Base-by-base conservation (phyloP, 2,888 invertebrate genomes). In the Agrotis clavis region DNA sequence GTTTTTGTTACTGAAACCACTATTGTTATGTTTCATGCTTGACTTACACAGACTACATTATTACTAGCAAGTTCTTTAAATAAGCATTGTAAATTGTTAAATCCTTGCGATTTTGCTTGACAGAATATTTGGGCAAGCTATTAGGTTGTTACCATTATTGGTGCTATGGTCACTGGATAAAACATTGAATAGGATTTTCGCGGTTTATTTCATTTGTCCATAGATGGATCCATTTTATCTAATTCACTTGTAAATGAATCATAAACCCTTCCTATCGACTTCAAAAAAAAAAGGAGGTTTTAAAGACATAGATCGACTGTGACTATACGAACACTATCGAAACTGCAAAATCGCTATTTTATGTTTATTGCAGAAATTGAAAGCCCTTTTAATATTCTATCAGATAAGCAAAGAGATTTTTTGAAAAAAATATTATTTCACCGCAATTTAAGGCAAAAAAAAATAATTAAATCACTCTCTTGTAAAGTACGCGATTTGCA, bases 1-100 rank as follows among this genome's bases (percentile, higher is more conserved):
- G 64, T 76, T 81, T 62, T 79, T 83, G 74, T 70, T 74, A 67
- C 45, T 63, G 35, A 66, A 79, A 65, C 50, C 30, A 25, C 68
- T 81, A 74, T 82, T 83, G 76, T 83, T 62, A 71, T 66, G 53
- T 73, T 75, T 76, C 79, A 78, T 67, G 85, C 67, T 68, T 82
- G 73, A 67, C 45, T 82, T 48, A 57, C 64, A 59, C 50, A 61
- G 60, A n/a, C 48, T 79, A 65, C 53, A 67, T 61, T 57, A 73
- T 56, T 19, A 47, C 16, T 25, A 45, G 45, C 13, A 19, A 50
- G 21, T 51, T 71, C 45, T 13, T 25, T 51, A 35, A 25, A n/a
- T 41, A 1, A 72, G 18, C 14, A 59, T 74, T 0, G n/a, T 45
- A 35, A 2, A 35, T 59, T 59, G 16, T 21, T 21, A 64, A 47